phyloP scores from a whole-genome alignment of 2,113 vertebrate species.

The Phaethornis superciliosus region DNA sequence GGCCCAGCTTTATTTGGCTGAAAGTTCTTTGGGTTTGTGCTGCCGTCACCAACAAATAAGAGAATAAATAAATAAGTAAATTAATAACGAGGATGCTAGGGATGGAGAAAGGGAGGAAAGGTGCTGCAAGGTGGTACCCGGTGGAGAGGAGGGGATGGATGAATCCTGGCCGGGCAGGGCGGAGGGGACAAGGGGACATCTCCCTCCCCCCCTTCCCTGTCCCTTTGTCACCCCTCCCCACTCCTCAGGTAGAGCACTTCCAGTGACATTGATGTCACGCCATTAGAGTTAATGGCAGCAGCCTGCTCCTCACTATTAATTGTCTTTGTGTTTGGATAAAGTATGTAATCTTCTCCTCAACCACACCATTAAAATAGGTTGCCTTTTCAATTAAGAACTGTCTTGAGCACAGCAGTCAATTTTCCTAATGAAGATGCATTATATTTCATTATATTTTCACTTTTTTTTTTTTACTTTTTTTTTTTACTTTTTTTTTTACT shows the following conservation, averaged over 20 bases:
- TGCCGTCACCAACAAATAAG: too few species aligned
- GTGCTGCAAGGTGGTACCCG: not conserved
- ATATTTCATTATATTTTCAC: slow-evolving; percentile 77
- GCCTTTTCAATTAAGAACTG: slow-evolving; percentile 85
- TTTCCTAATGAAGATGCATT: slow-evolving; percentile 82
- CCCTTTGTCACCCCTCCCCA: not conserved
- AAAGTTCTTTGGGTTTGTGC: not conserved
- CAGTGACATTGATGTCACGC: slow-evolving; percentile 71
- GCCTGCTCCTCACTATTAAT: slow-evolving; percentile 81
- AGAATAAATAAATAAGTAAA: too few species aligned
- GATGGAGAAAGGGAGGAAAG: too few species aligned
- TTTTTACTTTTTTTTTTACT: not conserved
- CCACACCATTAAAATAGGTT: slow-evolving; percentile 84
- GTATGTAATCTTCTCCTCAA: slow-evolving; percentile 84
- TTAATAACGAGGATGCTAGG: too few species aligned
- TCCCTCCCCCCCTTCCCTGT: too few species aligned
- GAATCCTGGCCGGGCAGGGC: not conserved
- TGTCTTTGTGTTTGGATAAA: slow-evolving; percentile 88
- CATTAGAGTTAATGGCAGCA: slow-evolving; percentile 81
- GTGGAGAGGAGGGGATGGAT: not conserved
- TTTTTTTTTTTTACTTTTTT: not conserved
- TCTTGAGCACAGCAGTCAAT: slow-evolving; percentile 79
- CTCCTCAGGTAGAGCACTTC: slow-evolving; percentile 69
- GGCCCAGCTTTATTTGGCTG: not conserved
- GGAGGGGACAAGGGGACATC: not conserved